phyloP scores from a whole-genome alignment of 2,113 vertebrate genomes.

The Passerina amoena region DNA sequence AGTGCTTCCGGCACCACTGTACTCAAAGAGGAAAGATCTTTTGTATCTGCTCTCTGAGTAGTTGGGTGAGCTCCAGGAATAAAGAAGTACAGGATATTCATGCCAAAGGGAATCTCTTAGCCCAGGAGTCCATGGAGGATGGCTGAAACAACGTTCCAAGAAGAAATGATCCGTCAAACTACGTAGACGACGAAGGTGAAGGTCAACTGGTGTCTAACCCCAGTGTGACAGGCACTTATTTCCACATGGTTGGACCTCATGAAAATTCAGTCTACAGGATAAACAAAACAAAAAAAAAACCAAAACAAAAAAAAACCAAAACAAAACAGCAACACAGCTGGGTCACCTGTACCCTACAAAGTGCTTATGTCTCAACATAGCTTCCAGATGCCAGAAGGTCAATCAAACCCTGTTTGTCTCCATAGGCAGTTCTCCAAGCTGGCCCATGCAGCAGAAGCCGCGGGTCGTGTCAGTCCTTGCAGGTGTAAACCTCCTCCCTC shows the following conservation, averaged over 20 bases:
- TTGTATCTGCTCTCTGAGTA: background rate
- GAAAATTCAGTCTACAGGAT: constrained; percentile 54
- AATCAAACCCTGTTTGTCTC: constrained; percentile 69
- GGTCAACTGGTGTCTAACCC: constrained; percentile 35
- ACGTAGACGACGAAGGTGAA: background rate
- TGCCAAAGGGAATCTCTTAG: background rate
- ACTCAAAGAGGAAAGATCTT: background rate
- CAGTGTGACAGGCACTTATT: constrained; percentile 59
- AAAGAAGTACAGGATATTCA: background rate
- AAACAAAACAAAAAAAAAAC: constrained; percentile 1
- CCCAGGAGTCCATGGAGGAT: background rate
- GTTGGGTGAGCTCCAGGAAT: background rate
- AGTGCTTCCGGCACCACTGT: fast-evolving
- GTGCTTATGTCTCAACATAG: constrained; percentile 68
- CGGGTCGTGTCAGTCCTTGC: constrained; percentile 81
- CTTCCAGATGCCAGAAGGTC: constrained; percentile 54
- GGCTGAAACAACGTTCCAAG: background rate
- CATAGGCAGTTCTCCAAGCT: background rate
- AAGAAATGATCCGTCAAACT: background rate
- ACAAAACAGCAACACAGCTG: constrained; percentile 60
- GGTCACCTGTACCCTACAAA: constrained; percentile 68
- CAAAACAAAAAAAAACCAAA: background rate
- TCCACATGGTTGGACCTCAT: constrained; percentile 56
- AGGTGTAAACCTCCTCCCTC: constrained; percentile 97
- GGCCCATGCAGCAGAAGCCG: background rate